phyloP scores from a whole-genome alignment of 2,113 vertebrate genomes.

The Bambusicola thoracicus region DNA sequence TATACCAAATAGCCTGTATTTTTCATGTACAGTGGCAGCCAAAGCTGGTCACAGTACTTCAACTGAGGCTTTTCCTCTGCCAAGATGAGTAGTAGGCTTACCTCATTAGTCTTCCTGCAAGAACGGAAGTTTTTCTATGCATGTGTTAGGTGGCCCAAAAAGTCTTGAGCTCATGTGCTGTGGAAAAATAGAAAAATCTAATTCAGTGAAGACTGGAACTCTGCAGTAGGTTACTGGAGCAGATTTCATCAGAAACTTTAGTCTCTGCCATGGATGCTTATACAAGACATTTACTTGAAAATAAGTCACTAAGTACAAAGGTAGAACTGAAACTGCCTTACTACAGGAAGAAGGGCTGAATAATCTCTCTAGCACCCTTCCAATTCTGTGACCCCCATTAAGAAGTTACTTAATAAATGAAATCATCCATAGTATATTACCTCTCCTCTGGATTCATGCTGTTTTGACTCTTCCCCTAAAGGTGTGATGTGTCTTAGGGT shows the following conservation, averaged over 20 bases:
- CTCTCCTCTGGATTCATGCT: background rate
- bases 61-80: background rate
- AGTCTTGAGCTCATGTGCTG: background rate
- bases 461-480: background rate
- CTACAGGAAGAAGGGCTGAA: background rate
- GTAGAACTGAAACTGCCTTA: background rate
- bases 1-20: background rate
- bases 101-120: background rate
- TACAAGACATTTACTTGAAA: background rate
- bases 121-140: fast-evolving
- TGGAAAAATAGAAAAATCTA: background rate
- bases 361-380: background rate
- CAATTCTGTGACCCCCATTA: background rate
- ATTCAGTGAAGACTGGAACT: background rate
- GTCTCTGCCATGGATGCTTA: background rate
- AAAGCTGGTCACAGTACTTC: background rate
- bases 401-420: background rate
- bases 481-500: background rate
- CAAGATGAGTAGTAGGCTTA: background rate
- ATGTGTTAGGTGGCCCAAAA: fast-evolving
- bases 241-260: background rate
- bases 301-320: background rate
- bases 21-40: background rate
- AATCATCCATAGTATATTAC: background rate
- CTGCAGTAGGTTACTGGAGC: background rate